Conservation (phyloP, 1,140 invertebrate genomes). For the Artemia franciscana region DNA sequence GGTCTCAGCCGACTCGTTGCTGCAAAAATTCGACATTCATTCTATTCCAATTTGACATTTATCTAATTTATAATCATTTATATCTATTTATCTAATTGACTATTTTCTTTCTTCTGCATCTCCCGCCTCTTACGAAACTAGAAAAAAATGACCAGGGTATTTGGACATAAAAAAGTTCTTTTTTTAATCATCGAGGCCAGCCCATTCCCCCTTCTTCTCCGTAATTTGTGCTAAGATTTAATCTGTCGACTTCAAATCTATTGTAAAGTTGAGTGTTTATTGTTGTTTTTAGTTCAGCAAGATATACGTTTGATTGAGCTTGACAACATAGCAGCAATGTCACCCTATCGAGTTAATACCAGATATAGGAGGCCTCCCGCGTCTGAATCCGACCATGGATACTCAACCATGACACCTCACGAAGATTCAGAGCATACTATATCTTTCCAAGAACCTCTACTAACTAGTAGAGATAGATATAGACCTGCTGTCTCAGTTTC, state of each 20-base stretch:
- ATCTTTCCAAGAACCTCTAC: conserved; percentile 34
- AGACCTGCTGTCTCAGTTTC: conserved; percentile 17
- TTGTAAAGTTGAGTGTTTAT: conserved; percentile 1
- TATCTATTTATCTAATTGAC: no score
- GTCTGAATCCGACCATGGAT: conserved; percentile 75
- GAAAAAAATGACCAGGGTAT: neutral
- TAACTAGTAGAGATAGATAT: conserved; percentile 23
- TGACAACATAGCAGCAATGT: conserved; percentile 36
- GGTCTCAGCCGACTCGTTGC: no score
- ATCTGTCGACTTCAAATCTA: neutral
- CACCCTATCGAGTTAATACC: conserved; percentile 63
- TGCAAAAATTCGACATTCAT: no score
- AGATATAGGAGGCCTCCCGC: conserved; percentile 49
- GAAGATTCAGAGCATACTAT: conserved; percentile 56
- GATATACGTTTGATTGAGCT: conserved; percentile 22
- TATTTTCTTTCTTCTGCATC: no score
- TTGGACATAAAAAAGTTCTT: neutral
- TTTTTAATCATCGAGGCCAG: no score
- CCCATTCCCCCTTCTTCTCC: no score
- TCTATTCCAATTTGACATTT: no score
- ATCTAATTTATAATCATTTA: no score
- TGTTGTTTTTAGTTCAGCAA: conserved; percentile 15
- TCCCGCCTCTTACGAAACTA: no score
- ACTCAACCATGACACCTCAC: conserved; percentile 81
- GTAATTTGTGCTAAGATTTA: no score